Base-by-base conservation (phyloP, 2,113 vertebrate genomes). In the Physeter macrocephalus region DNA sequence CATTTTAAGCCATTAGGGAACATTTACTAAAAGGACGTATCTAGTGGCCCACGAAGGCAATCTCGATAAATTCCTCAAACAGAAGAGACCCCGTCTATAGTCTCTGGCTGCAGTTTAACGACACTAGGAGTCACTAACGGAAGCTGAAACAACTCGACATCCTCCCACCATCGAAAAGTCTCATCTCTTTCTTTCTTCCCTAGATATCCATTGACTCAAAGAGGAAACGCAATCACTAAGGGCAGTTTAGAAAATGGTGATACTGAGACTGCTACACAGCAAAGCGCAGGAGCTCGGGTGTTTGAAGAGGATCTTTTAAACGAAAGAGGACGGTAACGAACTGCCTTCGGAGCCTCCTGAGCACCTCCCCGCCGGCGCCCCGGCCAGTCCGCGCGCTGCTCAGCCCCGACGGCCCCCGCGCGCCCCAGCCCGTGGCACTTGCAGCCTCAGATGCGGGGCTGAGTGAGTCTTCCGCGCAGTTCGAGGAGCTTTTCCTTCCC, bases 351-450 rank as follows among this genome's bases (percentile, higher is more conserved):
- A 2, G n/a, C 41, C 17, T 11, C 31, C 71, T 1, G 8, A 0
- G 1, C 3, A 3, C 39, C 25, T 23, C 9, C 81, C 0, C 7
- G 0, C n/a, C 0, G 3, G 34, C 1, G 5, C 34, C 6, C 62
- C 5, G 12, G 13, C 82, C 7, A 5, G n/a, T 6, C 6, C 23
- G 1, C 12, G 6, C 34, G 1, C 14, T 39, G 7, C 20, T 13
- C 77, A n/a, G 21, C 5, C 21, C 67, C 20, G 2, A 21, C 15
- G 15, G 49, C 49, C 71, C 71, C 6, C 52, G n/a, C 15, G 6
- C 54, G 52, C 52, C 52, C 52, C 52, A 7, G 17, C 6, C 5
- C 15, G 6, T 20, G 52, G 52, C 52, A 15, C 6, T 6, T 21
- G 20, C 34, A 1, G 5, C 12, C 43, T 52, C 62, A 5, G 46